Conservation (phyloP, 2,113 vertebrate genomes). For the Columba janthina region DNA sequence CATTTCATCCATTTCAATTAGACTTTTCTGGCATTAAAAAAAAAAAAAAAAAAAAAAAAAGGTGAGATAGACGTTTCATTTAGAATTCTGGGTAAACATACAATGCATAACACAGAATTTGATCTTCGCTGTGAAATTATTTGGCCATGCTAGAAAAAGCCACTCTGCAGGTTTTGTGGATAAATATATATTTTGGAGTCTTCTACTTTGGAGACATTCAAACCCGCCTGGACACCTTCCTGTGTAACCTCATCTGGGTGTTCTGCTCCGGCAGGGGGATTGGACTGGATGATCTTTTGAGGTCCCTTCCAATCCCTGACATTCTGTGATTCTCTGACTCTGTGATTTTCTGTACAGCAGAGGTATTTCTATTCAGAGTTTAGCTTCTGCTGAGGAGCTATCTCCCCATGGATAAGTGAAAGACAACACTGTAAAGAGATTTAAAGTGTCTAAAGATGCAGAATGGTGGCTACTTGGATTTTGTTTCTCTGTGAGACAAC, state of each 20-base stretch:
- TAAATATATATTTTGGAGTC: not conserved
- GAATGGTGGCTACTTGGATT: not conserved
- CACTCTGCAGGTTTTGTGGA: not conserved
- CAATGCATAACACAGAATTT: not conserved
- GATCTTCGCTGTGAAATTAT: not conserved
- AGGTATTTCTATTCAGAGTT: not conserved
- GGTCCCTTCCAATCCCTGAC: too few species aligned
- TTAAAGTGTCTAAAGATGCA: not conserved
- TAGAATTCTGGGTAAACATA: not conserved
- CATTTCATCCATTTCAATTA: constrained; percentile 11
- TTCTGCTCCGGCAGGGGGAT: too few species aligned
- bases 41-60: not conserved
- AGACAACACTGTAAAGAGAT: not conserved
- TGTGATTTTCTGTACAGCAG: not conserved
- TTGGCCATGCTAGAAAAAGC: not conserved
- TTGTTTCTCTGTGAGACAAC: not conserved
- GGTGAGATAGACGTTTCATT: not conserved
- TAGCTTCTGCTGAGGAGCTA: not conserved
- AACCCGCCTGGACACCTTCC: too few species aligned
- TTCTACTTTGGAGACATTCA: too few species aligned
- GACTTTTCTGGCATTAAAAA: not conserved
- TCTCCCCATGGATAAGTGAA: not conserved
- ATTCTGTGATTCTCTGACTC: too few species aligned
- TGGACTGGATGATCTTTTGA: too few species aligned
- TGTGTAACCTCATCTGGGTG: too few species aligned